These are phyloP conservation scores for Mylabris sibirica DNA, from an alignment of 2,888 invertebrate species.

Conservation along the genomic window DNA sequence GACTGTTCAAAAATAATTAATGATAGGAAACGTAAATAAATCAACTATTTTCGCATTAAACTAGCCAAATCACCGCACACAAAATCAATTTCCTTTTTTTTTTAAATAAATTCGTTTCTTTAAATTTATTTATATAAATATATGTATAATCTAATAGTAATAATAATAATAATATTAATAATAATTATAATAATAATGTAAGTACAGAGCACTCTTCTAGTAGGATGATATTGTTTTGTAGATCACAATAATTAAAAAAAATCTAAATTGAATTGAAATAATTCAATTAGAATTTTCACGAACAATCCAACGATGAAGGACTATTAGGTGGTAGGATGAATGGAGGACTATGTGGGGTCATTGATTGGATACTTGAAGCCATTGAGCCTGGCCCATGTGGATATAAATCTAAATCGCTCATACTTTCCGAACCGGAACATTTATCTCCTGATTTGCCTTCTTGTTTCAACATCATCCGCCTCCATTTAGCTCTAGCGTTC, in stretches of 20 bases:
- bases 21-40: conserved; percentile 34
- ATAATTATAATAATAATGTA: too few species aligned
- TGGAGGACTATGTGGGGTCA: conserved; percentile 75
- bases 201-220: neutral
- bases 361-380: conserved; percentile 69
- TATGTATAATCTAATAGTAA: too few species aligned
- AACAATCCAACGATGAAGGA: conserved; percentile 77
- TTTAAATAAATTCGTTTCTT: neutral
- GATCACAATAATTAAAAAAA: conserved; percentile 7
- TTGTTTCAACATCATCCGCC: conserved; percentile 85
- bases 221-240: neutral
- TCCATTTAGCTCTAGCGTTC: conserved; percentile 93
- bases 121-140: neutral
- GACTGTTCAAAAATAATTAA: conserved; percentile 23
- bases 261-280: neutral
- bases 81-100: neutral
- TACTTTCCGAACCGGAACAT: conserved; percentile 70
- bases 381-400: conserved; percentile 66
- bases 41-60: conserved; percentile 31
- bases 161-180: too few species aligned
- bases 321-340: conserved; percentile 75
- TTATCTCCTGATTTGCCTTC: conserved; percentile 77
- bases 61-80: conserved; percentile 13
- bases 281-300: conserved; percentile 62
- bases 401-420: conserved; percentile 71